Percentiles rank a stretch among this genome's conserved stretches.
phyloP scores from a whole-genome alignment of 2,888 invertebrate genomes.

The Drosophila longiperda region DNA sequence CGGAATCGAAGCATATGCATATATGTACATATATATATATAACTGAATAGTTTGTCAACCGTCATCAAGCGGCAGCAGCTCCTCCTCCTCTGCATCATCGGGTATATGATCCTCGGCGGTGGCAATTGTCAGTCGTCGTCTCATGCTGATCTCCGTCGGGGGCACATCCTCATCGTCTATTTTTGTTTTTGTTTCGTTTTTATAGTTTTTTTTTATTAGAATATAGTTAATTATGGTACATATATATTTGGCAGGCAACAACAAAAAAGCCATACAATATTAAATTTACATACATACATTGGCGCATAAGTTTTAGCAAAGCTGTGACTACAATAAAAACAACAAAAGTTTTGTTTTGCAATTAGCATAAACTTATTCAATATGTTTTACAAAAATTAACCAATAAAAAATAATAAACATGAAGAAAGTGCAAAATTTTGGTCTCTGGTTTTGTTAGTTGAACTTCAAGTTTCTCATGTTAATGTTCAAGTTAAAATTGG shows the following conservation, averaged over 20 bases:
- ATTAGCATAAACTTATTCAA: conserved; percentile 19
- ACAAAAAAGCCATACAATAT: conserved; percentile 65
- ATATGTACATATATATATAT: background rate
- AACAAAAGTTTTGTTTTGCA: conserved; percentile 22
- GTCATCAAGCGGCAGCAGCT: conserved; percentile 80
- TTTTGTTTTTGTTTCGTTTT: conserved; percentile 27
- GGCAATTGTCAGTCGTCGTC: conserved; percentile 83
- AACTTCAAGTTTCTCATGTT: conserved; percentile 13
- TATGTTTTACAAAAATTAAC: conserved; percentile 26
- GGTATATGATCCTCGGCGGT: conserved; percentile 79
- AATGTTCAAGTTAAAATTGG: background rate
- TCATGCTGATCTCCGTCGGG: conserved; percentile 68
- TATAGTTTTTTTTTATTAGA: conserved; percentile 15
- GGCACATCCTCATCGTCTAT: conserved; percentile 66
- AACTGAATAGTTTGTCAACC: conserved; percentile 67
- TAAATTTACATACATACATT: conserved; percentile 75
- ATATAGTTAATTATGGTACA: conserved; percentile 37
- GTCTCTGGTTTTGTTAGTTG: conserved; percentile 31
- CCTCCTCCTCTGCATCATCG: conserved; percentile 69
- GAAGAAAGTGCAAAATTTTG: conserved; percentile 70
- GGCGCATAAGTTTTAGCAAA: conserved; percentile 70
- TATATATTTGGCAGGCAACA: conserved; percentile 42
- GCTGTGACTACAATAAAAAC: conserved; percentile 69
- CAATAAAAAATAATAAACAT: conserved; percentile 15
- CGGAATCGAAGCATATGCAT: conserved; percentile 51